Evolutionary conservation across 2,888 invertebrate genomes (phyloP), one percentile per base, ranked within the genome.

Genomic region (Malthinus flaveolus): DNA sequence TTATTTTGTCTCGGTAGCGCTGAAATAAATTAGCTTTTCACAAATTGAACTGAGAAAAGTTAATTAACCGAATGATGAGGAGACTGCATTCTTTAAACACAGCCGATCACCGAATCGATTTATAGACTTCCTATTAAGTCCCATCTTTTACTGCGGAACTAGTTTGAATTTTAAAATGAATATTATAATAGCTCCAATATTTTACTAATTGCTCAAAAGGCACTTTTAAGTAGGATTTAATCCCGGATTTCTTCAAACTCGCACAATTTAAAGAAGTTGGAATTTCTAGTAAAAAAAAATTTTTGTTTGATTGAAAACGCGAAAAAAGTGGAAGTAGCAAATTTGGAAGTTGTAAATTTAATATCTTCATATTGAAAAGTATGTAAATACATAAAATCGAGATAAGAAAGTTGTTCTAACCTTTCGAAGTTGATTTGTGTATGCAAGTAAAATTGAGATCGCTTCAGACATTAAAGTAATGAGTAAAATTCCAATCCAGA

Each of bases 21-120:
- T 61, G 65, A 72, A 71, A 72, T 71, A 70, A 74, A 75, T 74
- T 74, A 73, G 71, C 68, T 68, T 68, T 66, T 66, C 69, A 61
- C 61, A 69, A 73, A 73, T 73, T 72, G 69, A 69, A 70, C 66
- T 66, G 64, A 66, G 69, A 67, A 71, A 74, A 73, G 73, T 72
- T 73, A 74, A 73, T 74, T 74, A 73, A 72, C 68, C 71, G 68
- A 70, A 69, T 66, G 67, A 70, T 65, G 67, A 68, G 58, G 64
- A 65, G 67, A 68, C 68, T 65, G 58, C 60, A 51, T 66, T 68
- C 66, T 64, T 61, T 65, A 66, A 65, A 65, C 65, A 62, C 59
- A 57, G 59, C 61, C 51, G 59, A 64, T 62, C 60, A 60, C 57
- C 58, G 45, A 46, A 56, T 63, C 59, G 62, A 64, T 56, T 62